Evolutionary conservation across 2,113 vertebrate species (phyloP).

Genomic region (Tamias sibiricus): DNA sequence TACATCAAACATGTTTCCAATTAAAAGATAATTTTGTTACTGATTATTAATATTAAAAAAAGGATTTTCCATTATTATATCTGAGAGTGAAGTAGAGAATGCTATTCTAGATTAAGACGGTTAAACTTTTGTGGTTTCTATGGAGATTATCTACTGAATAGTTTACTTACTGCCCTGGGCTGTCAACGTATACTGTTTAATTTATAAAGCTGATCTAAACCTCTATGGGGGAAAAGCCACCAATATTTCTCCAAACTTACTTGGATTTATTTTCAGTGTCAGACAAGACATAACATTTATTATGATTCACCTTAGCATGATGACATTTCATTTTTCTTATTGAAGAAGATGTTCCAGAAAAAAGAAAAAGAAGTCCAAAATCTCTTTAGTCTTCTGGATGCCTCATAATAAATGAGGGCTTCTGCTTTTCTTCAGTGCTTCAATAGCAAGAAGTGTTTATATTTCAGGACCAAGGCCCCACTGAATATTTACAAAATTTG

Average conservation of each 20-base stretch:
- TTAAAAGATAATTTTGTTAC: constrained; percentile 52
- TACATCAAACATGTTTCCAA: not conserved
- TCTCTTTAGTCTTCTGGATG: constrained; percentile 87
- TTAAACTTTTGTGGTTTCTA: constrained; percentile 93
- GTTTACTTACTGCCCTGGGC: constrained; percentile 89
- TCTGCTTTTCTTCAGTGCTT: constrained; percentile 91
- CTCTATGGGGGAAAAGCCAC: constrained; percentile 87
- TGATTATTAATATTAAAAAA: constrained; percentile 30
- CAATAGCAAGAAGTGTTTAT: constrained; percentile 89
- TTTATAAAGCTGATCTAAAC: constrained; percentile 92
- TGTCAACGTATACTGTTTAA: constrained; percentile 92
- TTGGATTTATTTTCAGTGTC: constrained; percentile 91
- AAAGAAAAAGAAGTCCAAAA: constrained; percentile 87
- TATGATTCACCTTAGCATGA: constrained; percentile 93
- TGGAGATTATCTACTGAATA: constrained; percentile 94
- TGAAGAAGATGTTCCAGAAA: constrained; percentile 90
- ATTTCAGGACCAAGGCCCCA: constrained; percentile 87
- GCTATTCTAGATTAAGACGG: constrained; percentile 88
- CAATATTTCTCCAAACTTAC: constrained; percentile 91
- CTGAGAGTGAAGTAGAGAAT: constrained; percentile 84
- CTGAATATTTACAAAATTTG: constrained; percentile 92
- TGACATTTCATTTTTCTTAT: constrained; percentile 93
- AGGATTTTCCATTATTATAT: constrained; percentile 80
- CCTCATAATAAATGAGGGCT: constrained; percentile 88
- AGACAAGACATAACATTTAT: constrained; percentile 94